These are phyloP conservation scores for Poeciliopsis infans DNA, from an alignment of 2,797 vertebrate species.

Conservation along the genomic window DNA sequence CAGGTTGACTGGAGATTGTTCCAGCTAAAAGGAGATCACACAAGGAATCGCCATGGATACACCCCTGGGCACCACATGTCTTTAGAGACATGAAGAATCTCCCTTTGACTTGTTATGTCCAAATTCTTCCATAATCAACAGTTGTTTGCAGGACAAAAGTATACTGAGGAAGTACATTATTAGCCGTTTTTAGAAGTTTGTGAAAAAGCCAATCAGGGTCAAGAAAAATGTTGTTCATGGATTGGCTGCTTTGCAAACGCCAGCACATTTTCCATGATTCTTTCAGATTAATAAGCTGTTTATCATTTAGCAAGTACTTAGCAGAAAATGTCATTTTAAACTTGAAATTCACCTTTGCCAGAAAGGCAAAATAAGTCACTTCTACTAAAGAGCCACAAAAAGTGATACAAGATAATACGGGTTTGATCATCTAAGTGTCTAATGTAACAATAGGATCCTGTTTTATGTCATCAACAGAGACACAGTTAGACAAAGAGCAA, in stretches of 20 bases:
- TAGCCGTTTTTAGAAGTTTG: no score
- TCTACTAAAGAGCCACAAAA: not conserved
- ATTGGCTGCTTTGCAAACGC: no score
- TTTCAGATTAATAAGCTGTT: no score
- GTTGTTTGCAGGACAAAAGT: no score
- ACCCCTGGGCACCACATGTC: not conserved
- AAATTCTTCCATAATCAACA: not conserved
- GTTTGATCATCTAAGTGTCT: not conserved
- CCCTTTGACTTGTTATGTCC: not conserved
- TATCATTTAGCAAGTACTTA: not conserved
- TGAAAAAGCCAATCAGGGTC: no score
- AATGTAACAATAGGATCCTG: not conserved
- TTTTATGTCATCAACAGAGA: not conserved
- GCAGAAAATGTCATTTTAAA: not conserved
- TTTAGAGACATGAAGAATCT: not conserved
- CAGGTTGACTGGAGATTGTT: not conserved
- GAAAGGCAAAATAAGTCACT: not conserved
- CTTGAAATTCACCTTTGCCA: not conserved
- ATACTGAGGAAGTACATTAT: no score
- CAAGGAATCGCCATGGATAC: not conserved
- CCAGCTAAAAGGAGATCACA: not conserved
- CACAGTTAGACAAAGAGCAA: not conserved
- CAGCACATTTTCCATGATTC: no score
- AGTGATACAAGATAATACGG: not conserved
- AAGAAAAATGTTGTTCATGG: no score